phyloP scores from a whole-genome alignment of 2,888 invertebrate species.

The Cerastoderma edule region DNA sequence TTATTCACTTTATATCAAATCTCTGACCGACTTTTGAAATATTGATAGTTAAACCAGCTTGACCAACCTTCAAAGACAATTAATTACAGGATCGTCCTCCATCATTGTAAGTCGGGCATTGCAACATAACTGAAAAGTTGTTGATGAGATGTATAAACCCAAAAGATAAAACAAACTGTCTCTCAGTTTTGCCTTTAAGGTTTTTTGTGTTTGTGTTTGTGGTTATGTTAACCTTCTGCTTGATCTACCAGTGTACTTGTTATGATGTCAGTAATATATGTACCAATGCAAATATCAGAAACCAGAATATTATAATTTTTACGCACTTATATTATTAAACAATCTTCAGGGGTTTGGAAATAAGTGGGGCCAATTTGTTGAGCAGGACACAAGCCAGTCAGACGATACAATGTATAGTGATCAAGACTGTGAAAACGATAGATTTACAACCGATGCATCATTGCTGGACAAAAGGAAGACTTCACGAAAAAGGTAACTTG shows the following conservation, averaged over 20 bases:
- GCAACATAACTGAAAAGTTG: too few species aligned
- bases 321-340: neutral
- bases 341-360: neutral
- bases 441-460: constrained; percentile 20
- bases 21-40: too few species aligned
- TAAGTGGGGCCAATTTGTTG: constrained; percentile 25
- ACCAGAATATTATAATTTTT: neutral
- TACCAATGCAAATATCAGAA: neutral
- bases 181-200: neutral
- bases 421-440: neutral
- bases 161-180: neutral
- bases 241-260: neutral
- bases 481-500: constrained; percentile 11
- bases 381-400: neutral
- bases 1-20: too few species aligned
- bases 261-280: neutral
- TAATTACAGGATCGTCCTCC: too few species aligned
- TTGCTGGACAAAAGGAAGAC: neutral
- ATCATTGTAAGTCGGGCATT: too few species aligned
- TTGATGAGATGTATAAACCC: neutral
- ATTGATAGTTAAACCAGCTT: too few species aligned
- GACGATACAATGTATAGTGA: neutral
- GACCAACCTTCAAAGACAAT: too few species aligned
- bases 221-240: neutral
- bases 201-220: neutral